These are phyloP conservation scores for Sitta europaea DNA, from an alignment of 2,113 vertebrate genomes.

Conservation along the genomic window DNA sequence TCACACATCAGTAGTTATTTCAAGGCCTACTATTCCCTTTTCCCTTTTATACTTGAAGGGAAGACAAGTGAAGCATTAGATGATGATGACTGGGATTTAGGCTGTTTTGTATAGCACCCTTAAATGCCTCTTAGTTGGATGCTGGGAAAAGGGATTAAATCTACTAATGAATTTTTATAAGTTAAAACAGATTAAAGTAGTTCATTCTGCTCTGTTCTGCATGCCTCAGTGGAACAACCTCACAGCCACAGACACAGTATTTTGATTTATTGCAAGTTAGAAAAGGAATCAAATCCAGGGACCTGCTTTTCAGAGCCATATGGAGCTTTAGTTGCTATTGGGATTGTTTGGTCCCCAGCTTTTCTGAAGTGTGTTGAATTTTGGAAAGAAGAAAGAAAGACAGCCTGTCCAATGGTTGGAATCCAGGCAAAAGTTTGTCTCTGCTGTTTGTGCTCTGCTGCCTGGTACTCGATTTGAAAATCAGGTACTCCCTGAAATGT, in stretches of 20 bases:
- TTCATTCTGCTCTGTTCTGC: not conserved
- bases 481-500: not conserved
- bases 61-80: not conserved
- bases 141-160: not conserved
- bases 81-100: not conserved
- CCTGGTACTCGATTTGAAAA: not conserved
- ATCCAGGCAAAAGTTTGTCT: not conserved
- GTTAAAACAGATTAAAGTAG: not conserved
- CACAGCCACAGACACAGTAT: not conserved
- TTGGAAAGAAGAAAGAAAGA: not conserved
- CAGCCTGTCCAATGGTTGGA: not conserved
- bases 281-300: not conserved
- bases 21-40: not conserved
- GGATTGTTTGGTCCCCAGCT: not conserved
- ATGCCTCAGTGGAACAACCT: not conserved
- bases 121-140: not conserved
- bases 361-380: not conserved
- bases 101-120: not conserved
- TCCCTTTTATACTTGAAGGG: not conserved
- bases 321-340: not conserved
- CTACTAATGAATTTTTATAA: constrained; percentile 7
- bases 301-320: not conserved
- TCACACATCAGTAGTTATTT: not conserved
- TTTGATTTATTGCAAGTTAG: not conserved
- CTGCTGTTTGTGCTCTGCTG: not conserved